Evolutionary conservation across 2,113 vertebrate genomes (phyloP), one percentile per base, ranked within the genome.

Genomic region (Mustela lutreola): DNA sequence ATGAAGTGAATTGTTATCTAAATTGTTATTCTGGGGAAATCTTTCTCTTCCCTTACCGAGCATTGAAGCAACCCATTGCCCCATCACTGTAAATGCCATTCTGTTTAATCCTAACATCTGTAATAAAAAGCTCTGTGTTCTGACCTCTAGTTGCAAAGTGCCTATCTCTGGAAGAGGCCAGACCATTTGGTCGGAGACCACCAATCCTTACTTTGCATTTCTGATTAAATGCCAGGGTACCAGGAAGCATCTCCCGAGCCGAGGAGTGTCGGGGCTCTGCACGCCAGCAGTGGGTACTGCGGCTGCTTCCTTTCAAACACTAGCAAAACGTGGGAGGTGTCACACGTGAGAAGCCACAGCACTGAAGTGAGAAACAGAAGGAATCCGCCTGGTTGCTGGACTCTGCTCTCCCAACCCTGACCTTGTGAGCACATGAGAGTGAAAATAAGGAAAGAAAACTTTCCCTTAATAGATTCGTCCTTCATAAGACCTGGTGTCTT

Each of bases 11-110:
- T 73, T 84, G 39, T 71, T 58, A 65, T 42, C 60, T 67, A 84
- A 71, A 95, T 24, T 92, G 73, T 63, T 93, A 93, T 82, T 91
- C 71, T 82, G 53, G 10, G 76, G 86, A 82, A 83, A 93, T 79
- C 16, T 26, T 96, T 95, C 36, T 78, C 62, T 76, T 93, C 33
- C 89, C 67, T 60, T 85, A 63, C 79, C 28, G 33, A 95, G 31
- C 83, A n/a, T 93, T 56, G 42, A 83, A 87, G n/a, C 58, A 50
- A 92, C 62, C 63, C 39, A 33, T 63, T 89, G 87, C 11, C 31
- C 50, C 18, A 79, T 71, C 45, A 36, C 53, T 76, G 42, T 70
- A 45, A 82, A 56, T 92, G 33, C 11, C 73, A 56, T 89, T 80
- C 56, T 95, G 3, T 82, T 94, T 67, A 92, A 94, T 91, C 81